Conservation (phyloP, 2,113 vertebrate genomes). For the Amphiprion percula region DNA sequence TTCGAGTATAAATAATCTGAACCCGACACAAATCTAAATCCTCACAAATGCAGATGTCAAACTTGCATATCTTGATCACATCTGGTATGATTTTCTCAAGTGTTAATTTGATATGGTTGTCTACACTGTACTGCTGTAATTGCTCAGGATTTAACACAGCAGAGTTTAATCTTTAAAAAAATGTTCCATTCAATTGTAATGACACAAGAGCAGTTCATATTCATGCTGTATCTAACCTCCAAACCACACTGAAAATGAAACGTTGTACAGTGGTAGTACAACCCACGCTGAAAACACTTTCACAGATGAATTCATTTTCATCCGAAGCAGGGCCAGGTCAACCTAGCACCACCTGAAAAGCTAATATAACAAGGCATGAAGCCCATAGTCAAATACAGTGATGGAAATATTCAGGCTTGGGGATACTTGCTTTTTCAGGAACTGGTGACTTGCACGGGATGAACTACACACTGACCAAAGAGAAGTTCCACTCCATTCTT, state of each 20-base stretch:
- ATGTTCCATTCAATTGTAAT: too few relatives aligned
- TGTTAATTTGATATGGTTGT: too few relatives aligned
- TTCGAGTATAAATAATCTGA: too few relatives aligned
- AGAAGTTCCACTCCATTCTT: slow-evolving; percentile 40
- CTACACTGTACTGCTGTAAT: too few relatives aligned
- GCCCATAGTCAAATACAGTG: slow-evolving; percentile 21
- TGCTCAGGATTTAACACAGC: neutral
- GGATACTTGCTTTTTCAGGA: slow-evolving; percentile 43
- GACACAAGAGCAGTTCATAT: too few relatives aligned
- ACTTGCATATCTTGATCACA: too few relatives aligned
- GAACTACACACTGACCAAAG: slow-evolving; percentile 45
- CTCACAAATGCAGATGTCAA: too few relatives aligned
- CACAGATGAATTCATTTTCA: slow-evolving; percentile 7
- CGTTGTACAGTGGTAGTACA: slow-evolving; percentile 4
- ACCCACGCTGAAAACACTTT: slow-evolving; percentile 3
- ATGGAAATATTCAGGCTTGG: slow-evolving; percentile 24
- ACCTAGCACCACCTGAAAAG: slow-evolving; percentile 14
- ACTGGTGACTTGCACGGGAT: slow-evolving; percentile 7
- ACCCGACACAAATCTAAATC: too few relatives aligned
- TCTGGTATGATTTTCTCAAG: too few relatives aligned
- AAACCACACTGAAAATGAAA: neutral
- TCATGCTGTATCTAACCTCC: neutral
- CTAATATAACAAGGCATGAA: slow-evolving; percentile 29
- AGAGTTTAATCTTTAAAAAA: too few relatives aligned
- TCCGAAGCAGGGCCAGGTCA: slow-evolving; percentile 21